Evolutionary conservation across 2,888 invertebrate genomes (phyloP).

Genomic region (Coleophora deauratella): DNA sequence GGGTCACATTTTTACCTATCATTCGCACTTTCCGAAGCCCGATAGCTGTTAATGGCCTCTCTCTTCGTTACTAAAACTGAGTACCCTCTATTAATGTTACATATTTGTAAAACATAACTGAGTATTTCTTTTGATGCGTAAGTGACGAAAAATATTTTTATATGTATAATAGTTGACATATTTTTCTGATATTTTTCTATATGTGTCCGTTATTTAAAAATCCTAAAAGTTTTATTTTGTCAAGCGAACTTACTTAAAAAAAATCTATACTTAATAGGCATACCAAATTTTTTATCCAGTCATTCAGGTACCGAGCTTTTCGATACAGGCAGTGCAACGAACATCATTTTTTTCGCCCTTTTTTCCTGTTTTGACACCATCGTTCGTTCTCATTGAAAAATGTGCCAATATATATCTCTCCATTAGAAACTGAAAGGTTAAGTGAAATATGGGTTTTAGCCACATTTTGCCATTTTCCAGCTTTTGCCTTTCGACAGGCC

Average conservation of each 20-base stretch:
- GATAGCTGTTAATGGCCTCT: constrained; percentile 40
- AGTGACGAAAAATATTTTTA: too few species aligned
- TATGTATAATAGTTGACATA: too few species aligned
- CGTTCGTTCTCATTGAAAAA: constrained; percentile 32
- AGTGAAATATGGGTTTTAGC: constrained; percentile 36
- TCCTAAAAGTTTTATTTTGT: too few species aligned
- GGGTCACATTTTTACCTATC: constrained; percentile 53
- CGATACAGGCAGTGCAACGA: not conserved
- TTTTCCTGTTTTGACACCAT: constrained; percentile 14
- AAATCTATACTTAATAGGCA: too few species aligned
- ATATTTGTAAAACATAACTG: too few species aligned
- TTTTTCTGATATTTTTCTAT: too few species aligned
- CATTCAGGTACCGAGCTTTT: constrained; percentile 17
- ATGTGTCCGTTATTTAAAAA: too few species aligned
- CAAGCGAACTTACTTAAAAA: too few species aligned
- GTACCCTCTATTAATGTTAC: constrained; percentile 8
- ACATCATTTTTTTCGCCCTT: constrained; percentile 8
- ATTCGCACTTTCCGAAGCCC: constrained; percentile 50
- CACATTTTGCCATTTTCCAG: constrained; percentile 6
- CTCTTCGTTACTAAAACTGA: constrained; percentile 14
- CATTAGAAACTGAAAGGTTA: constrained; percentile 40
- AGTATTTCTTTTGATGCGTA: too few species aligned
- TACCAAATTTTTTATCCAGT: too few species aligned
- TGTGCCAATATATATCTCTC: constrained; percentile 55
- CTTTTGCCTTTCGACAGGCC: constrained; percentile 25